A percentile compares a stretch with the other conserved stretches of the same genome.
phyloP scores from a whole-genome alignment of 2,888 invertebrate genomes.

The Chirona hameri region DNA sequence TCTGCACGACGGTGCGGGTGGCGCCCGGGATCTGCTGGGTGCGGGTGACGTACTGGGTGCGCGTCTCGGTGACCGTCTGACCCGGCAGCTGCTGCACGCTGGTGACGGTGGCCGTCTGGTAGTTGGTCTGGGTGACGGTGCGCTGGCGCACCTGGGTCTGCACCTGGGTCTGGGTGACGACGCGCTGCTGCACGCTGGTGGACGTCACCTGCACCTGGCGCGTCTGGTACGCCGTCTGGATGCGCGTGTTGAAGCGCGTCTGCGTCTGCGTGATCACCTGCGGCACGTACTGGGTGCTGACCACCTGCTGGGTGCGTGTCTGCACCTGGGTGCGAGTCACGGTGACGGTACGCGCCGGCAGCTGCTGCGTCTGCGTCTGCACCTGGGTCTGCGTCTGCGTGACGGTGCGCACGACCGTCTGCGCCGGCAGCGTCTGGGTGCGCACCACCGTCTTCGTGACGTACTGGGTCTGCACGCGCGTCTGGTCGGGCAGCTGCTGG shows the following conservation, averaged over 20 bases:
- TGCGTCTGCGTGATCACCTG: background rate
- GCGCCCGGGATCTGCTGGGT: background rate
- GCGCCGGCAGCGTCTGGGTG: background rate
- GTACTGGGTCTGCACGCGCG: slow-evolving; percentile 32
- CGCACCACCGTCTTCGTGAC: slow-evolving; percentile 30
- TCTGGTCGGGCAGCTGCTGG: slow-evolving; percentile 35
- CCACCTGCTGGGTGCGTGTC: background rate
- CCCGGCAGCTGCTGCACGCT: background rate
- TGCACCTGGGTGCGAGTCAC: background rate
- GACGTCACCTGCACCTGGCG: background rate
- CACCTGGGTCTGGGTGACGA: background rate
- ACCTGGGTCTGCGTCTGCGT: background rate
- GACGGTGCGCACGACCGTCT: background rate
- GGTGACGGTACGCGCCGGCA: background rate
- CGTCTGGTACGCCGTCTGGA: background rate
- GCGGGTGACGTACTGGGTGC: background rate
- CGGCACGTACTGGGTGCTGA: background rate
- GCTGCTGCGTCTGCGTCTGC: background rate
- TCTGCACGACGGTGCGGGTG: background rate
- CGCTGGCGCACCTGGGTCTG: background rate
- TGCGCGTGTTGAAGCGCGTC: background rate
- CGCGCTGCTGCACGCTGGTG: background rate
- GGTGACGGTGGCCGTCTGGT: background rate
- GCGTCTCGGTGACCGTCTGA: background rate
- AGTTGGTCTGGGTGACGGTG: background rate